A percentile compares a stretch with the other conserved stretches of the same genome.
phyloP scores from a whole-genome alignment of 2,113 vertebrate genomes.

The Myiagra hebetior region DNA sequence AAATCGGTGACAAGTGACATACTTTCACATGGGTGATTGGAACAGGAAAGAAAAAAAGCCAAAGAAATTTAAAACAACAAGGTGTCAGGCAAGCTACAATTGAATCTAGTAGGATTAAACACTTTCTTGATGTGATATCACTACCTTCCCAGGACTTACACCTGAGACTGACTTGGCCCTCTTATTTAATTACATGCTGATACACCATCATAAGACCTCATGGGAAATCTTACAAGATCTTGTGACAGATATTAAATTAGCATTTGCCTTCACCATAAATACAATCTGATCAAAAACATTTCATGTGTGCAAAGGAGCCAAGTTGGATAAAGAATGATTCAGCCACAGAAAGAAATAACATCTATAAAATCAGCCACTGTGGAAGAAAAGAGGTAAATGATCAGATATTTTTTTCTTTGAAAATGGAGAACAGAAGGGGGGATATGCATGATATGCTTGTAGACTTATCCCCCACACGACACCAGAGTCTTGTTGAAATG shows the following conservation, averaged over 20 bases:
- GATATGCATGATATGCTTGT: background rate
- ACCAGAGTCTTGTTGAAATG: background rate
- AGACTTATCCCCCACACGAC: background rate
- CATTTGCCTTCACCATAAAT: background rate
- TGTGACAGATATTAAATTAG: constrained; percentile 48
- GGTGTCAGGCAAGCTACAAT: background rate
- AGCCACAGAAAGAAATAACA: background rate
- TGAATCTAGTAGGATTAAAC: background rate
- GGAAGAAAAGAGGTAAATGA: background rate
- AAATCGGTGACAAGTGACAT: background rate
- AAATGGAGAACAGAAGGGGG: background rate
- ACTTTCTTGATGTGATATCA: background rate
- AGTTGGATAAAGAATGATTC: background rate
- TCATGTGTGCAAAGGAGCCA: background rate
- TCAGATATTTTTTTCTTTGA: background rate
- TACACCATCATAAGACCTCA: background rate
- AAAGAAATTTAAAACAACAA: background rate
- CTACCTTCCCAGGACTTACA: background rate
- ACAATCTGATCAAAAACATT: constrained; percentile 17
- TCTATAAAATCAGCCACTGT: background rate
- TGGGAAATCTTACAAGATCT: constrained; percentile 38
- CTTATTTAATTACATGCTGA: constrained; percentile 43
- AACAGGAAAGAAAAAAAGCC: background rate
- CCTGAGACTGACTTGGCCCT: background rate
- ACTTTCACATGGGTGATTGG: background rate